Base-by-base conservation (phyloP, 2,797 vertebrate genomes). In the Oryzias dopingdopingensis region DNA sequence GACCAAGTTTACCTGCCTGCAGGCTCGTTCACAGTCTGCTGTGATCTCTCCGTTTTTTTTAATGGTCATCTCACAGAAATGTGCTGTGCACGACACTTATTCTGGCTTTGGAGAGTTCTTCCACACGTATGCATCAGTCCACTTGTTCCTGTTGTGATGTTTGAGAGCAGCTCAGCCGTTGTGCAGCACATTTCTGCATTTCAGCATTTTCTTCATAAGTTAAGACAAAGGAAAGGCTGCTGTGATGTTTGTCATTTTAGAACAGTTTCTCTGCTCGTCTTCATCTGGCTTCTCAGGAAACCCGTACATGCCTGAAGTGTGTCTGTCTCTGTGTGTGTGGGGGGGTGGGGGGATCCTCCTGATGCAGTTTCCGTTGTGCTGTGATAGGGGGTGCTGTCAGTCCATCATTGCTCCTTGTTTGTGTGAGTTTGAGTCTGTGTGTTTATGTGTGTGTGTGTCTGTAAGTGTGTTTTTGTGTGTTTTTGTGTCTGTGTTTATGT, bases 311-410 rank as follows among this genome's bases (percentile, higher is more conserved):
- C 2, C 10, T 37, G 32, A 6, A 3, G 32, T 37, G 32, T 32
- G 29, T 32, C 7, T 32, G 29, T 6, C 7, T 49, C 12, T 6
- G 16, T 43, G 40, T 49, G 22, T 4, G 12, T 42, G 20, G 53
- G 45, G 49, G 15, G 8, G 23, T 18, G 24, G 4, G 6, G 2
- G 8, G 44, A n/a, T 42, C 29, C 18, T 59, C 63, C 4, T 56
- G 22, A 57, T 86, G 83, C 62, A 86, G 80, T 81, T 63, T 70
- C 58, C 52, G 22, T 67, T 75, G 52, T 62, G 58, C 16, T 18
- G 67, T 73, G 81, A 82, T 88, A 89, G 87, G 82, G 79, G 86
- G 87, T 87, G 87, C 87, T 88, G 82, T 84, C 67, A 77, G 70
- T 80, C 84, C 76, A 67, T 65, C 54, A 65, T 72, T 65, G 56